Conservation (phyloP, 2,113 vertebrate species). For the Dascyllus trimaculatus region DNA sequence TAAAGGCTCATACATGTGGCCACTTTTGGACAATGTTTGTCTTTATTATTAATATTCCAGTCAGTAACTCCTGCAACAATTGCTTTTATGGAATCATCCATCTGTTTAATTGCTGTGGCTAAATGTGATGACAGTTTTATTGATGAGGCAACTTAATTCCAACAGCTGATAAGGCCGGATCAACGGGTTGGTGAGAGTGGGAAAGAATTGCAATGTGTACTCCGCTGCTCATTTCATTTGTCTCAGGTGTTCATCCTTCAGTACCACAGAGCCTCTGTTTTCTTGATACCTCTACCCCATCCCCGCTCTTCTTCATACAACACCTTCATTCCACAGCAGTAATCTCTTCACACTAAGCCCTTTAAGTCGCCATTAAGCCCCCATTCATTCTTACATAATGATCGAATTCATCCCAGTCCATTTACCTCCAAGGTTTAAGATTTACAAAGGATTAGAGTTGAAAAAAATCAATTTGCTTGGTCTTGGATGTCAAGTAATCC, state of each 20-base stretch:
- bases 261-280: conserved; percentile 30
- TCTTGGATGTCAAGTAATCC: conserved; percentile 75
- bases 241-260: conserved; percentile 62
- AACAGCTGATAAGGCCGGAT: conserved; percentile 73
- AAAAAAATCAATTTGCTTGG: conserved; percentile 80
- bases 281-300: neutral
- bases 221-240: conserved; percentile 55
- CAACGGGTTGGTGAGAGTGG: conserved; percentile 39
- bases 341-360: conserved; percentile 72
- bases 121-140: conserved; percentile 76
- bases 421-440: conserved; percentile 74
- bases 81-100: conserved; percentile 74
- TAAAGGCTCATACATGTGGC: neutral
- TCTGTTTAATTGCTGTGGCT: conserved; percentile 79
- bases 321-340: conserved; percentile 60
- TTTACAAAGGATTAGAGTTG: conserved; percentile 77
- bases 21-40: conserved; percentile 39
- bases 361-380: conserved; percentile 73
- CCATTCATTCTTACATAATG: conserved; percentile 72
- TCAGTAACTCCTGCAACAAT: conserved; percentile 65
- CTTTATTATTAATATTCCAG: conserved; percentile 73
- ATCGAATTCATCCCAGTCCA: conserved; percentile 74
- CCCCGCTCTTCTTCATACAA: conserved; percentile 34
- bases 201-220: conserved; percentile 53
- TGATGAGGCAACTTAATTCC: conserved; percentile 76